These are phyloP conservation scores for Darevskia nairensis DNA, from an alignment of 2,797 vertebrate species.

Conservation along the genomic window DNA sequence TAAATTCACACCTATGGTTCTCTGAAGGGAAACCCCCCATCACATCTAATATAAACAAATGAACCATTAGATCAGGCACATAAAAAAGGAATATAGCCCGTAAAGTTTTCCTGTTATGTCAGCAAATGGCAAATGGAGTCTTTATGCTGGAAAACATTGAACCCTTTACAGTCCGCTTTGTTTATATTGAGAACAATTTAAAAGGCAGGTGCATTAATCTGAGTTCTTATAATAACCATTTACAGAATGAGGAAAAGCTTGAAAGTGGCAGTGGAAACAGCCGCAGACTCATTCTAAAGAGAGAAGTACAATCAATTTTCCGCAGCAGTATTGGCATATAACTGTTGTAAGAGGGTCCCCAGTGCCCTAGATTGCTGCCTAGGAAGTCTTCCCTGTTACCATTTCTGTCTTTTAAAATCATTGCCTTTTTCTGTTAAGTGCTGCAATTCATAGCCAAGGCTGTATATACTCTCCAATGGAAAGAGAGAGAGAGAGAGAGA, in stretches of 20 bases:
- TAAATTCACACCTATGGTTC: neutral
- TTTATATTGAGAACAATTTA: conserved; percentile 49
- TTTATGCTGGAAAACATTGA: conserved; percentile 55
- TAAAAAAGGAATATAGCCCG: conserved; percentile 18
- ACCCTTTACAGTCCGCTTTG: conserved; percentile 34
- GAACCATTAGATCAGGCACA: conserved; percentile 1
- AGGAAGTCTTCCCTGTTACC: neutral
- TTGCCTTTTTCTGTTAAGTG: neutral
- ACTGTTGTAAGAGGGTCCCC: neutral
- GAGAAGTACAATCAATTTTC: neutral
- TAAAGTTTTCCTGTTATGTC: conserved; percentile 44
- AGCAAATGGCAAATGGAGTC: conserved; percentile 59
- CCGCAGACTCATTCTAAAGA: neutral
- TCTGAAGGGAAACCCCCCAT: conserved; percentile 19
- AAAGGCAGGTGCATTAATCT: conserved; percentile 42
- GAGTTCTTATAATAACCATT: conserved; percentile 11
- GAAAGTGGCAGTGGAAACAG: conserved; percentile 9
- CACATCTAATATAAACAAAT: conserved; percentile 48
- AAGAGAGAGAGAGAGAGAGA: neutral
- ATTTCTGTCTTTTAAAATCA: conserved; percentile 12
- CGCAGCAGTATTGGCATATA: neutral
- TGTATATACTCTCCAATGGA: neutral
- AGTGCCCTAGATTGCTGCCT: neutral
- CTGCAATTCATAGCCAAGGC: neutral
- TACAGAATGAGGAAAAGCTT: neutral